A percentile compares a stretch with the other conserved stretches of the same genome.
Conservation (phyloP, 2,888 invertebrate species). For the Subacronicta megacephala region DNA sequence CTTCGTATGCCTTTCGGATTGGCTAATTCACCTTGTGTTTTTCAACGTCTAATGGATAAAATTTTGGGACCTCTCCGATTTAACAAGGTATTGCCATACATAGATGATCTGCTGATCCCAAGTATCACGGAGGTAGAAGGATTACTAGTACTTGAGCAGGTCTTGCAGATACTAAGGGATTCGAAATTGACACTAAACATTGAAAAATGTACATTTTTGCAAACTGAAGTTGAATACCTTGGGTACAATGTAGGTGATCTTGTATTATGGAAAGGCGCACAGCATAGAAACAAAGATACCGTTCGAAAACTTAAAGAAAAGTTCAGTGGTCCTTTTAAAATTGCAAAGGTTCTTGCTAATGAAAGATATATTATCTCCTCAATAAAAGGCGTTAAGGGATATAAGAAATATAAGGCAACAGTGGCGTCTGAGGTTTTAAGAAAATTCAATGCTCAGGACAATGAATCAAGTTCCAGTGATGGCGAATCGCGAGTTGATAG, state of each 20-base stretch:
- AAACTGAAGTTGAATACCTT: neutral
- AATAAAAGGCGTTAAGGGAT: neutral
- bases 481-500: no score
- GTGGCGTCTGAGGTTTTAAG: no score
- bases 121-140: neutral
- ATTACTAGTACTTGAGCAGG: neutral
- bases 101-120: neutral
- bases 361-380: neutral
- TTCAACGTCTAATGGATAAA: conserved; percentile 1
- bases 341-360: neutral
- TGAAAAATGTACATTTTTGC: neutral
- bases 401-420: no score
- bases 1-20: neutral
- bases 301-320: neutral
- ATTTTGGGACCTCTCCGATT: neutral
- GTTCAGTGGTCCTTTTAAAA: neutral
- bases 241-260: neutral
- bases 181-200: neutral
- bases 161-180: neutral
- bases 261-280: neutral
- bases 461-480: no score
- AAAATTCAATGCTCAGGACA: no score
- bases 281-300: neutral
- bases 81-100: neutral
- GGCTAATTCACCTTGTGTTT: neutral